Evolutionary conservation across 2,797 vertebrate species (phyloP), one percentile per base, ranked within the genome.

Genomic region (Melanotaenia maccullochi): DNA sequence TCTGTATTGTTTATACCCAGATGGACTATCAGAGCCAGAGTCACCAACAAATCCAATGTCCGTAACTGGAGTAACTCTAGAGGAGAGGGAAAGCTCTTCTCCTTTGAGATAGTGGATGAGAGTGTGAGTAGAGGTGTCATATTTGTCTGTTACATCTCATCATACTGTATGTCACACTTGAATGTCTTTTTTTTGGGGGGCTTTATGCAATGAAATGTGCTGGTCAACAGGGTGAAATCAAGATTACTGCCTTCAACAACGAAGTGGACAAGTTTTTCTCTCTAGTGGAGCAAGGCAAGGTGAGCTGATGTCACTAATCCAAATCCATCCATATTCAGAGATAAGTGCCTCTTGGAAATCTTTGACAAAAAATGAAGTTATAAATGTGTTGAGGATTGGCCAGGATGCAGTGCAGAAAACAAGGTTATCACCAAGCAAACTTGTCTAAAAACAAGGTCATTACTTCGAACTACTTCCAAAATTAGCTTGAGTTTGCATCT

Each of bases 241-340:
- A 90, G 94, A 95, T 96, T 69, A 97, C 97, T 40, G 98, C 96
- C 79, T 99, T 99, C 92, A 98, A 97, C 68, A 96, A 97, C 2
- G 97, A 99, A 91, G 97, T 92, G 90, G 98, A 99, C 93, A 98
- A 94, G 92, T 99, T 97, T 93, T 98, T 94, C 92, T 87, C 96
- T 24, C 93, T 99, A 47, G 93, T 99, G 80, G 97, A 99, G 88
- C 89, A 97, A 89, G 97, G 97, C 89, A 98, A 99, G 96, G 97
- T 99, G 94, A 92, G 89, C 65, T 73, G 36, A 69, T 72, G n/a
- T 63, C 66, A 73, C 63, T 81, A 61, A 63, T 60, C 47, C 40
- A n/a, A 32, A 49, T 69, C 42, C 24, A 25, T 72, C 52, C 67
- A 79, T 40, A 77, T 55, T 62, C 51, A 4, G 28, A 20, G 68